Conservation (phyloP, 30 jellyfish, hydroid and myxozoan genomes). For the Hydra vulgaris region DNA sequence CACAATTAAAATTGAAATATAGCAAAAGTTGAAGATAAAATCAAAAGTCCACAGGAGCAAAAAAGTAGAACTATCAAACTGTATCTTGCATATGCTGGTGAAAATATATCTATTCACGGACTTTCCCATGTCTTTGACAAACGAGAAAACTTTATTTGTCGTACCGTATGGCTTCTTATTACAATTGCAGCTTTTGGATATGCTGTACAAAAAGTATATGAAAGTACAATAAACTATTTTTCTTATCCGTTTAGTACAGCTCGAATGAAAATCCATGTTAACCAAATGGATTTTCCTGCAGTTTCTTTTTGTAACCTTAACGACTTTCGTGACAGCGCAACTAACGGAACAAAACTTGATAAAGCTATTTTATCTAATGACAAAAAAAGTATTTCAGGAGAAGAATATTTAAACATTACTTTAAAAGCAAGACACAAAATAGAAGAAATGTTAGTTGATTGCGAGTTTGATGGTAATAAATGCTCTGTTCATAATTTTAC, state of each 20-base stretch:
- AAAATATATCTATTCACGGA: slow-evolving; percentile 70
- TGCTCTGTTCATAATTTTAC: slow-evolving; percentile 55
- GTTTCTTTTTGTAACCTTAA: slow-evolving; percentile 79
- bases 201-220: slow-evolving; percentile 6
- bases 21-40: not conserved
- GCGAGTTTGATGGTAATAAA: slow-evolving; percentile 47
- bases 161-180: slow-evolving; percentile 45
- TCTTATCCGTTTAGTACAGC: slow-evolving; percentile 75
- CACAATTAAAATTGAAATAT: not conserved
- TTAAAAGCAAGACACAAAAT: slow-evolving; percentile 49
- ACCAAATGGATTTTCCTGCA: slow-evolving; percentile 65
- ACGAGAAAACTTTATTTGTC: slow-evolving; percentile 42
- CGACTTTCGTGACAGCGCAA: slow-evolving; percentile 50
- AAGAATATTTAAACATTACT: slow-evolving; percentile 41
- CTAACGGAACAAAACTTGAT: slow-evolving; percentile 62
- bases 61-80: slow-evolving; percentile 29
- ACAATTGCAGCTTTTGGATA: slow-evolving; percentile 44
- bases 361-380: slow-evolving; percentile 27
- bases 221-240: slow-evolving; percentile 57
- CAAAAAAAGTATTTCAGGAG: slow-evolving; percentile 28
- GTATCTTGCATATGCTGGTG: slow-evolving; percentile 38
- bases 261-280: slow-evolving; percentile 25
- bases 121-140: slow-evolving; percentile 55
- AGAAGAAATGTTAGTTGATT: slow-evolving; percentile 61
- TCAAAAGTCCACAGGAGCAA: not conserved